These are phyloP conservation scores for Pteropus alecto DNA, from an alignment of 2,113 vertebrate genomes.

Conservation along the genomic window DNA sequence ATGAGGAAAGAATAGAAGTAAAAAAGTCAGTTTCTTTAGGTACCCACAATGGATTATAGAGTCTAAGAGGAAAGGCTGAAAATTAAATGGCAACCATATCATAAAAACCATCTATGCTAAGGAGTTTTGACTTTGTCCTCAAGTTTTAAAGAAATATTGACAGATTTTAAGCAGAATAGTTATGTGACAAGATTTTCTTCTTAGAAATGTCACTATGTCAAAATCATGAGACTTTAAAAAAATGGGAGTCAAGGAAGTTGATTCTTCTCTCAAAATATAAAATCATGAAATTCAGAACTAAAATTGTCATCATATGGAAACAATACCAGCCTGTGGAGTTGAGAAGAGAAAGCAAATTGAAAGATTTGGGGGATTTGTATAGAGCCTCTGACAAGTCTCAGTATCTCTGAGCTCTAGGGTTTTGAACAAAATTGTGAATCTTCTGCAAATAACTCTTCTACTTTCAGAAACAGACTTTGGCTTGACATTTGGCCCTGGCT, in stretches of 20 bases:
- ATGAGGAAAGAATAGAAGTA: neutral
- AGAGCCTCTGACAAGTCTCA: constrained; percentile 1
- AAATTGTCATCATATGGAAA: neutral
- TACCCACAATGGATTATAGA: neutral
- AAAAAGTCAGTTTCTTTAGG: neutral
- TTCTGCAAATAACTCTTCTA: constrained; percentile 17
- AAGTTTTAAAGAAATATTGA: neutral
- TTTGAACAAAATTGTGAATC: constrained; percentile 25
- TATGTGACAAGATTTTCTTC: neutral
- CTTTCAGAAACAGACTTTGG: constrained; percentile 13
- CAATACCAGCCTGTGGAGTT: neutral
- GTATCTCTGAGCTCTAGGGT: neutral
- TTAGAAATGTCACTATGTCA: neutral
- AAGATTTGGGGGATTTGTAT: neutral
- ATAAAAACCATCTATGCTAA: neutral
- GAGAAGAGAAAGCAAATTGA: neutral
- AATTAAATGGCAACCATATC: neutral
- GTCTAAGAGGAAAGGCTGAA: neutral
- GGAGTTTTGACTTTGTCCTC: neutral
- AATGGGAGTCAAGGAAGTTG: neutral
- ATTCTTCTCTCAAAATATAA: neutral
- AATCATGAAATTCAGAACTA: neutral
- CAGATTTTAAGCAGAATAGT: neutral
- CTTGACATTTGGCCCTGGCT: neutral
- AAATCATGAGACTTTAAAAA: neutral